These are phyloP conservation scores for Craniophora ligustri DNA, from an alignment of 2,888 invertebrate species.

Conservation along the genomic window DNA sequence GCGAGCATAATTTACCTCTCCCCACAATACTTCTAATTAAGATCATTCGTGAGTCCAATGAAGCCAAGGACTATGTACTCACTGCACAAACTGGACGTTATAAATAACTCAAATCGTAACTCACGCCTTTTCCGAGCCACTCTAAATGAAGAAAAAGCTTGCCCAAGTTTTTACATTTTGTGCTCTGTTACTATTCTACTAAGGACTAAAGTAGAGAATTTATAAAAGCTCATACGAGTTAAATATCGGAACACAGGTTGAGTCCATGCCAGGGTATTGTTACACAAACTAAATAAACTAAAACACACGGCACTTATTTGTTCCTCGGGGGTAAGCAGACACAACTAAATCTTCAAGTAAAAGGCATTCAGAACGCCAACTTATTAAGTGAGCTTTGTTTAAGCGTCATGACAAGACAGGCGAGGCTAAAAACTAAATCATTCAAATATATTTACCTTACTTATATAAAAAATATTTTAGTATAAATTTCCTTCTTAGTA, in stretches of 20 bases:
- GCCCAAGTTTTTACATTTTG: conserved; percentile 49
- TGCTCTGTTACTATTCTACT: conserved; percentile 57
- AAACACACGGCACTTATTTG: conserved; percentile 71
- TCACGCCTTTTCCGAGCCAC: conserved; percentile 76
- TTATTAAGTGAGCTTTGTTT: conserved; percentile 49
- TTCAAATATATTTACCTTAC: conserved; percentile 20
- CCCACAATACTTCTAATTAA: conserved; percentile 87
- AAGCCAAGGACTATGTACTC: conserved; percentile 77
- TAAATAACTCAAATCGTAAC: conserved; percentile 85
- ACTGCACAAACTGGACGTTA: conserved; percentile 82
- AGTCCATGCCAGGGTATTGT: conserved; percentile 74
- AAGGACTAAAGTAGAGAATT: conserved; percentile 62
- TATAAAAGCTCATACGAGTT: conserved; percentile 48
- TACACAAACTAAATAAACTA: conserved; percentile 76
- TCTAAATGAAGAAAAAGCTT: conserved; percentile 65
- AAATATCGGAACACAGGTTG: conserved; percentile 65
- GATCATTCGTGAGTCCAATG: conserved; percentile 84
- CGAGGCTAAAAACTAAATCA: conserved; percentile 33
- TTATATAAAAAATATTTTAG: conserved; percentile 19
- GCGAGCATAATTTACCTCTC: conserved; percentile 79
- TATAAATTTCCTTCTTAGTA: neutral
- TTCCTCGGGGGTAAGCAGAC: conserved; percentile 71
- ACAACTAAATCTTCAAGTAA: conserved; percentile 56
- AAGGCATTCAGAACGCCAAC: conserved; percentile 48
- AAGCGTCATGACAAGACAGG: conserved; percentile 29